Conservation (phyloP, 2,113 vertebrate genomes). For the Phyllopteryx taeniolatus region DNA sequence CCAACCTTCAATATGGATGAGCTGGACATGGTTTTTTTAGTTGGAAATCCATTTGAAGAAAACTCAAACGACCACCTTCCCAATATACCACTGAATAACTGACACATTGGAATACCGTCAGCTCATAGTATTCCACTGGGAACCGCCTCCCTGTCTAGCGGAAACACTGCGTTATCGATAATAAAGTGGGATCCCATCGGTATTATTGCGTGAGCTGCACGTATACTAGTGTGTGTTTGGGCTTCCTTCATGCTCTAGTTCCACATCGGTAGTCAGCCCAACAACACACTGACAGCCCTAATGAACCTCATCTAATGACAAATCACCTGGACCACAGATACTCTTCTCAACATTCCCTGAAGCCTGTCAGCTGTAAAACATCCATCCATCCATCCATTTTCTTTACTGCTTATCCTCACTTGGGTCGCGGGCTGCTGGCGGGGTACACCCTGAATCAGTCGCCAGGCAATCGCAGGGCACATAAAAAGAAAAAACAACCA, state of each 20-base stretch:
- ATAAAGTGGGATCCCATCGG: slow-evolving; percentile 29
- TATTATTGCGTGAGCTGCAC: slow-evolving; percentile 27
- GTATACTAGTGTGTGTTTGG: slow-evolving; percentile 25
- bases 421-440: too few relatives aligned
- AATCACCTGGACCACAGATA: slow-evolving; percentile 57
- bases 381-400: too few relatives aligned
- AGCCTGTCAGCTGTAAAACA: slow-evolving; percentile 45
- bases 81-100: background rate
- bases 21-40: slow-evolving; percentile 16
- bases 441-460: too few relatives aligned
- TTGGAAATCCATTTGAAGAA: slow-evolving; percentile 26
- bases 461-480: too few relatives aligned
- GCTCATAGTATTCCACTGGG: background rate
- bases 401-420: too few relatives aligned
- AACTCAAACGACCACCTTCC: background rate
- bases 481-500: too few relatives aligned
- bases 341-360: slow-evolving; percentile 35
- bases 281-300: slow-evolving; percentile 45
- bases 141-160: background rate
- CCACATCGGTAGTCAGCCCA: slow-evolving; percentile 52
- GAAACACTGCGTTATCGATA: slow-evolving; percentile 19
- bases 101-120: slow-evolving; percentile 1
- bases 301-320: slow-evolving; percentile 61
- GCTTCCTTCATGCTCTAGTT: slow-evolving; percentile 51
- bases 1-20: slow-evolving; percentile 53